A percentile compares a stretch with the other conserved stretches of the same genome.
Evolutionary conservation across 2,888 invertebrate species (phyloP).

Genomic region (Campoplex capitator): DNA sequence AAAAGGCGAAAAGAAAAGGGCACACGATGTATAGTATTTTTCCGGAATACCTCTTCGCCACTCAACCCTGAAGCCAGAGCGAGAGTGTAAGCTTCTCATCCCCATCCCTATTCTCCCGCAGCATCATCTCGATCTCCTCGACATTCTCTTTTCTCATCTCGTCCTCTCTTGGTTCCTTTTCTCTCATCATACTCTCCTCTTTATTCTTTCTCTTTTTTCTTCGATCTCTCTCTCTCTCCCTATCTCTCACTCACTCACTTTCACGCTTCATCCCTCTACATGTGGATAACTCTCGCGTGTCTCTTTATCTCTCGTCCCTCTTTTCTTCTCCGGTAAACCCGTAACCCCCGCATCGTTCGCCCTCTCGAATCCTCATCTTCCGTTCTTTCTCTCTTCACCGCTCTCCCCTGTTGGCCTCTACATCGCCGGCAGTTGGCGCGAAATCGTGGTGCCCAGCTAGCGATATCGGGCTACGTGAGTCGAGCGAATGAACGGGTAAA

Average conservation of each 20-base stretch:
- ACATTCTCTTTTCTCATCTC: constrained; percentile 63
- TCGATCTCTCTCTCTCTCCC: constrained; percentile 6
- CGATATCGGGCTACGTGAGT: constrained; percentile 69
- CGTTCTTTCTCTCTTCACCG: constrained; percentile 28
- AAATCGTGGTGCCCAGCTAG: constrained; percentile 54
- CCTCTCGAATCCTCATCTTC: constrained; percentile 48
- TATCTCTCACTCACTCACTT: constrained; percentile 38
- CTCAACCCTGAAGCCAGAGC: constrained; percentile 50
- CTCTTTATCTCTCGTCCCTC: constrained; percentile 64
- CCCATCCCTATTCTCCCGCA: constrained; percentile 36
- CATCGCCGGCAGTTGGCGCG: constrained; percentile 54
- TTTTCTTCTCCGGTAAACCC: constrained; percentile 64
- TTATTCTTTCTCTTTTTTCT: constrained; percentile 43
- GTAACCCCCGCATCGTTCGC: constrained; percentile 62
- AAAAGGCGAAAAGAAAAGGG: constrained; percentile 33
- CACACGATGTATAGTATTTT: constrained; percentile 55
- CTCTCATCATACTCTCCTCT: constrained; percentile 8
- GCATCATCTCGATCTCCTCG: constrained; percentile 59
- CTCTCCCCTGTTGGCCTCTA: constrained; percentile 28
- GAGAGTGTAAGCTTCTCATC: constrained; percentile 57
- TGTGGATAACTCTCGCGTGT: constrained; percentile 64
- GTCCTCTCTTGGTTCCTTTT: constrained; percentile 48
- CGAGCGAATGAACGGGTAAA: constrained; percentile 66
- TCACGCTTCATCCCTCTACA: constrained; percentile 65
- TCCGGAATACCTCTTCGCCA: constrained; percentile 59